phyloP scores from a whole-genome alignment of 1,140 invertebrate species.

The Leptinotarsa texana region DNA sequence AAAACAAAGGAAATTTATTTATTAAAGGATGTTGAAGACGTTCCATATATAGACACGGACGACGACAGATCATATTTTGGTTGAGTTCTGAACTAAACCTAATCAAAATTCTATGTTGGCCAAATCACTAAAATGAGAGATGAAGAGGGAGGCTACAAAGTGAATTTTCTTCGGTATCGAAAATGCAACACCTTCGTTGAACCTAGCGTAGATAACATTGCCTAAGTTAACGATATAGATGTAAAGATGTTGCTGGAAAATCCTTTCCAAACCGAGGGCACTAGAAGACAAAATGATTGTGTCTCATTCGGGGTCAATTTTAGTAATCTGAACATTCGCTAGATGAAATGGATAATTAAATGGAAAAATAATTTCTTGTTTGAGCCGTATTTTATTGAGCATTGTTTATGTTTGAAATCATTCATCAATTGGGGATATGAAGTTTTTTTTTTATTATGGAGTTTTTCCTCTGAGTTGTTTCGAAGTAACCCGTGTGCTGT shows the following conservation, averaged over 20 bases:
- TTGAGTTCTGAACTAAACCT: too few relatives aligned
- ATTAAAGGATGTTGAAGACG: too few relatives aligned
- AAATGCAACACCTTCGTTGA: too few relatives aligned
- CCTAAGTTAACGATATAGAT: too few relatives aligned
- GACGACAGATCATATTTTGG: background rate
- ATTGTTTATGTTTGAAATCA: too few relatives aligned
- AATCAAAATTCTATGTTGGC: too few relatives aligned
- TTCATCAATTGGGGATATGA: background rate
- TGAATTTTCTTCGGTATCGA: too few relatives aligned
- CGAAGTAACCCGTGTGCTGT: background rate
- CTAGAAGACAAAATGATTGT: background rate
- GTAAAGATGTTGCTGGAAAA: too few relatives aligned
- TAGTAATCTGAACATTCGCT: background rate
- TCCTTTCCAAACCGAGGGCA: background rate
- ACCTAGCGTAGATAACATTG: too few relatives aligned
- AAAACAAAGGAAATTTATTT: too few relatives aligned
- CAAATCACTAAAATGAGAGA: background rate
- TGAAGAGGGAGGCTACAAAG: too few relatives aligned
- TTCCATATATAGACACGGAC: conserved; percentile 17
- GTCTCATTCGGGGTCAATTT: background rate
- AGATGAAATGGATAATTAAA: background rate
- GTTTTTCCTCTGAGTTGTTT: background rate
- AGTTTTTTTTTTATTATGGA: background rate
- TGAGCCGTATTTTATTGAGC: too few relatives aligned
- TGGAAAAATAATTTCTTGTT: background rate